phyloP scores from a whole-genome alignment of 2,888 invertebrate species.

The Neoascia interrupta region DNA sequence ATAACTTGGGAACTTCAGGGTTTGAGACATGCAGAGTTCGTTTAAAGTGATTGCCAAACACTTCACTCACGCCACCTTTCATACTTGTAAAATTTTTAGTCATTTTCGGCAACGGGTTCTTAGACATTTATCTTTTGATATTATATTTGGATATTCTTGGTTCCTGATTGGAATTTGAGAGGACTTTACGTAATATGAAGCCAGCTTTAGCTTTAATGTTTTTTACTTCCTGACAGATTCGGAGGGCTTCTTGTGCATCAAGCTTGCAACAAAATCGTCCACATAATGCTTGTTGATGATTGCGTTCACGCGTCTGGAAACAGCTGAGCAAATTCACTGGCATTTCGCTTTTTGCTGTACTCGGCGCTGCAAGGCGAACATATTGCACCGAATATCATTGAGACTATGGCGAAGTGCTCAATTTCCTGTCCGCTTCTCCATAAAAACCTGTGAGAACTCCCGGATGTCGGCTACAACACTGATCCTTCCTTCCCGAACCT shows the following conservation, averaged over 20 bases:
- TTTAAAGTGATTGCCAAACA: too few relatives aligned
- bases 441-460: background rate
- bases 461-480: background rate
- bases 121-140: too few relatives aligned
- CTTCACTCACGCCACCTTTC: too few relatives aligned
- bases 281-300: conserved; percentile 48
- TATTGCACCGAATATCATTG: background rate
- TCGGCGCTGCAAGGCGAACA: background rate
- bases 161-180: conserved; percentile 3
- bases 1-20: too few relatives aligned
- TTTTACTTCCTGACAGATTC: background rate
- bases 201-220: background rate
- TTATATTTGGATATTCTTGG: too few relatives aligned
- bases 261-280: conserved; percentile 53
- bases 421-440: background rate
- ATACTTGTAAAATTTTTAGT: too few relatives aligned
- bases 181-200: conserved; percentile 12
- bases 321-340: background rate
- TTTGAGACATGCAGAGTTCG: too few relatives aligned
- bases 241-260: conserved; percentile 13
- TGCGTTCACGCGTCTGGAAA: background rate
- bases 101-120: too few relatives aligned
- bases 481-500: background rate
- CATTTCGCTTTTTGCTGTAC: background rate
- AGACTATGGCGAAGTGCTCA: too few relatives aligned